A percentile compares a stretch with the other conserved stretches of the same genome.
These are phyloP conservation scores for Myrmecophaga tridactyla DNA, from an alignment of 2,113 vertebrate species.

Conservation along the genomic window DNA sequence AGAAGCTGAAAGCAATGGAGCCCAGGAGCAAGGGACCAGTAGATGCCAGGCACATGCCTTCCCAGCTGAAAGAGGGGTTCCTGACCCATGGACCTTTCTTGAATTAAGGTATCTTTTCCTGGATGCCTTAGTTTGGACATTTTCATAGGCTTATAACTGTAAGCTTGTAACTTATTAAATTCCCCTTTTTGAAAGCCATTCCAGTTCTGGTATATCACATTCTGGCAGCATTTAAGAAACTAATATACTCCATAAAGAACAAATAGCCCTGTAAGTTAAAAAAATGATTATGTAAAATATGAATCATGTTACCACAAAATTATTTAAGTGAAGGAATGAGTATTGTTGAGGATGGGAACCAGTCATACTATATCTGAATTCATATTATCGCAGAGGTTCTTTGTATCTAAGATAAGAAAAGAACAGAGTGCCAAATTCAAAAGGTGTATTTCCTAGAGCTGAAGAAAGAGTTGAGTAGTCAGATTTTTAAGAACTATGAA, in stretches of 20 bases:
- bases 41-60: too few species aligned
- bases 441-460: slow-evolving; percentile 4
- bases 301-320: not conserved
- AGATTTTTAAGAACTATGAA: slow-evolving; percentile 17
- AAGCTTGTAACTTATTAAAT: too few species aligned
- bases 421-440: slow-evolving; percentile 21
- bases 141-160: too few species aligned
- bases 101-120: too few species aligned
- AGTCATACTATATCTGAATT: not conserved
- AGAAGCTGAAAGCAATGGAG: too few species aligned
- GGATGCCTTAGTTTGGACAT: too few species aligned
- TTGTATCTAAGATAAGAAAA: not conserved
- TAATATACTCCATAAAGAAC: not conserved
- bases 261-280: not conserved
- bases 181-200: too few species aligned
- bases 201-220: too few species aligned
- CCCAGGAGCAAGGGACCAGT: too few species aligned
- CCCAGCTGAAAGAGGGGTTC: too few species aligned
- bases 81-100: too few species aligned
- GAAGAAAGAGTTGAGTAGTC: slow-evolving; percentile 10
- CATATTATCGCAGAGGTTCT: not conserved
- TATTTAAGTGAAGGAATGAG: not conserved
- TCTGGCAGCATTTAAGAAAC: too few species aligned
- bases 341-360: not conserved
- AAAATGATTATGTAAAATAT: not conserved